phyloP scores from a whole-genome alignment of 2,113 vertebrate genomes.

The Sinocyclocheilus anophthalmus region DNA sequence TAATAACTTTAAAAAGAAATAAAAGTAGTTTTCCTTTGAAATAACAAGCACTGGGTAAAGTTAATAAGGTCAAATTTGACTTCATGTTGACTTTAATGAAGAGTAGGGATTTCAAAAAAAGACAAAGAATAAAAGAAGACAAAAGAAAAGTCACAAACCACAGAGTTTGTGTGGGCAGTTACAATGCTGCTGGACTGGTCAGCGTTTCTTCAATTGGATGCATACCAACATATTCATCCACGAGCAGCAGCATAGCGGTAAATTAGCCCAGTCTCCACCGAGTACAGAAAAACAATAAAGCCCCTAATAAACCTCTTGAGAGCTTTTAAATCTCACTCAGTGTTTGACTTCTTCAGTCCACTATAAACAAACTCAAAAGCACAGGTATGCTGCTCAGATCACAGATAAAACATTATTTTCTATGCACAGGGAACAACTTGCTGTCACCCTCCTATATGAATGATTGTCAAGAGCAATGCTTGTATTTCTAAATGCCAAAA shows the following conservation, averaged over 20 bases:
- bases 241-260: not conserved
- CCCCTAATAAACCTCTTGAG: conserved; percentile 71
- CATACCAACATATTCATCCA: not conserved
- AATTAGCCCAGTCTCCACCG: not conserved
- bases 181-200: not conserved
- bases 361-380: not conserved
- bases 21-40: not conserved
- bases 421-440: not conserved
- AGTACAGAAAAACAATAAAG: conserved; percentile 59
- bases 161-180: not conserved
- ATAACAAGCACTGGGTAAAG: too few species aligned
- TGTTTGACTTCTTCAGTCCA: not conserved
- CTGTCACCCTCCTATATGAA: not conserved
- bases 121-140: too few species aligned
- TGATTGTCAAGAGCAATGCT: not conserved
- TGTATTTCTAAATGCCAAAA: not conserved
- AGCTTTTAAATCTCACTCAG: conserved; percentile 63
- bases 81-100: not conserved
- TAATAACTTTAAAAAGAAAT: not conserved
- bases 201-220: not conserved
- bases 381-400: conserved; percentile 19
- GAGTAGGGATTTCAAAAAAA: not conserved
- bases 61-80: not conserved
- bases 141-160: not conserved
- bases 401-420: not conserved